Evolutionary conservation across 2,888 invertebrate species (phyloP), one percentile per base, ranked within the genome.

Genomic region (Chrysolina haemoptera): DNA sequence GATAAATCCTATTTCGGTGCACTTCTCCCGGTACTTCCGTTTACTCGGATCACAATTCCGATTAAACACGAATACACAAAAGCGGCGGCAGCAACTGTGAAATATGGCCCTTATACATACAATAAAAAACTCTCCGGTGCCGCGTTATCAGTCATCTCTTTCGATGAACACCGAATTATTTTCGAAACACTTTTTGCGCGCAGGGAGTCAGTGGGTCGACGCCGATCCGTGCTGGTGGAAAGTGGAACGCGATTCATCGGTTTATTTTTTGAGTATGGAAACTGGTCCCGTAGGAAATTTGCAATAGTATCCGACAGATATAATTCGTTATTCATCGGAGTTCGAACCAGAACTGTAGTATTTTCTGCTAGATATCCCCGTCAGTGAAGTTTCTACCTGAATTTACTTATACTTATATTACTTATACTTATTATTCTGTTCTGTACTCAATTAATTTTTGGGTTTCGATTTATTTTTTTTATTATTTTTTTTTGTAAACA

Each of bases 1-100:
- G 87, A 87, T 86, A 86, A 87, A 87, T 87, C 84, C 84, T 81
- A 83, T 85, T 86, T 84, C 84, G 82, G 82, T 83, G 83, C 84
- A 85, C 84, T 85, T 84, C 83, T 85, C 83, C 84, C 84, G 79
- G 85, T 86, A 83, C 79, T 82, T 82, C 82, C 82, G 82, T 80
- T 78, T 79, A 79, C 78, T 79, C 80, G 80, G 75, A 81, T 79
- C 79, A 80, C 78, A 80, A 81, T 76, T 79, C 78, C 78, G 82
- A 81, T 82, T 81, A 81, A 82, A 82, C 81, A 76, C 81, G 80
- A 81, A 81, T 82, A 81, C 80, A 81, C 79, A 81, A 82, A 81
- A 81, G 82, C 82, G 80, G 80, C 77, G 81, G 79, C 80, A 79
- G 75, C 66, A 74, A 73, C 75, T 70, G 77, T 80, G 76, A 79